Evolutionary conservation across 2,797 vertebrate species (phyloP), one percentile per base, ranked within the genome.

Genomic region (Melanotaenia boesemani): DNA sequence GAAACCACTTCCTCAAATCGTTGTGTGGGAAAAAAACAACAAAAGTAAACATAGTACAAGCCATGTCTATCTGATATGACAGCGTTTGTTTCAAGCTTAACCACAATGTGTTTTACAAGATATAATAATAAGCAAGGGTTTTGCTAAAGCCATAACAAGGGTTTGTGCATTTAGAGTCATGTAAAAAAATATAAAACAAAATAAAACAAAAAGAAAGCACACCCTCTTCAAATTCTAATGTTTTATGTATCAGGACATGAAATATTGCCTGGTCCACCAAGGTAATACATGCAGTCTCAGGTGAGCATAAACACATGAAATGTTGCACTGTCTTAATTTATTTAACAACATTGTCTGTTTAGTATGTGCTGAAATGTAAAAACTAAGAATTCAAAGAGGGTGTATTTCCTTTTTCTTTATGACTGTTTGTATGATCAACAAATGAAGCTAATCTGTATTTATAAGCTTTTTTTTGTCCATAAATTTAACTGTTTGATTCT

Each of bases 1-100:
- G 63, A 67, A 70, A 28, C 12, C 52, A 37, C n/a, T 18, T 46
- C 44, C 68, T 50, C 2, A 52, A 48, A 68, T 59, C 60, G 34
- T 39, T 48, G 28, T 1, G 0, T 26, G 37, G 32, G 57, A 30
- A 57, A 44, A 24, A 15, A 5, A 61, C 28, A 34, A 26, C 12
- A 2, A 22, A 63, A 36, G 15, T 13, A 6, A 72, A 62, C 9
- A 1, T 5, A 66, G 9, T 44, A 24, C 13, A 52, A 52, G 39
- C 2, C 36, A 16, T 44, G 0, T 6, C 34, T 62, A 5, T 37
- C 50, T 34, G 39, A 15, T 32, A 39, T 41, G 34, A 39, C 3
- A 44, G 4, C 39, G 1, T 65, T 30, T 50, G 44, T 65, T 79
- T 64, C 50, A 18, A 56, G 7, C 6, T 63, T 64, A 44, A 2